Evolutionary conservation across 23 tunicate genomes (phyloP).

Genomic region (Corella eumyota): DNA sequence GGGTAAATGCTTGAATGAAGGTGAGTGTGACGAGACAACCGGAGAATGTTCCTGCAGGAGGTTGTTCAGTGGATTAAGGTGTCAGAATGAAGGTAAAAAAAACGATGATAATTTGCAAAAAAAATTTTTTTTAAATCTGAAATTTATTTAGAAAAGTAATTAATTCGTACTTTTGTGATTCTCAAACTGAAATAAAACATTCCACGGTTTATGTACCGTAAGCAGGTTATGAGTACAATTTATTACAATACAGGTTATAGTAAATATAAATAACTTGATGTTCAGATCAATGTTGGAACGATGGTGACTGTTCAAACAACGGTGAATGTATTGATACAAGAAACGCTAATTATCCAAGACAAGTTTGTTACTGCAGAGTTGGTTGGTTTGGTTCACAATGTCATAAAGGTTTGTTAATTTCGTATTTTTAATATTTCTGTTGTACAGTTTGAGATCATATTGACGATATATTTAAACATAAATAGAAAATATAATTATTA

Average conservation of each 20-base stretch:
- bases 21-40: slow-evolving; percentile 14
- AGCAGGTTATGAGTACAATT: too few relatives aligned
- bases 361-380: slow-evolving; percentile 24
- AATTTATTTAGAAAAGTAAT: too few relatives aligned
- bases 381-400: slow-evolving; percentile 38
- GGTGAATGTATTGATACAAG: slow-evolving; percentile 49
- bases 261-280: background rate
- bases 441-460: too few relatives aligned
- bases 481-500: too few relatives aligned
- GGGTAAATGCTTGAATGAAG: slow-evolving; percentile 62
- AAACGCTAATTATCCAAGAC: slow-evolving; percentile 21
- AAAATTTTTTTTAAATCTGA: too few relatives aligned
- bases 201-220: too few relatives aligned
- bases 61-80: slow-evolving; percentile 45
- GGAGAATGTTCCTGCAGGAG: slow-evolving; percentile 38
- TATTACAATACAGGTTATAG: too few relatives aligned
- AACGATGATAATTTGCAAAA: too few relatives aligned
- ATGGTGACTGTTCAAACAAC: slow-evolving; percentile 23
- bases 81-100: slow-evolving; percentile 45
- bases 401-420: slow-evolving; percentile 14
- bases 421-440: too few relatives aligned
- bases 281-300: slow-evolving; percentile 46
- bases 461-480: too few relatives aligned
- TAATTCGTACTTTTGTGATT: too few relatives aligned
- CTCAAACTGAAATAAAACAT: too few relatives aligned